phyloP scores from a whole-genome alignment of 2,888 invertebrate genomes.

The Apotomis turbidana region DNA sequence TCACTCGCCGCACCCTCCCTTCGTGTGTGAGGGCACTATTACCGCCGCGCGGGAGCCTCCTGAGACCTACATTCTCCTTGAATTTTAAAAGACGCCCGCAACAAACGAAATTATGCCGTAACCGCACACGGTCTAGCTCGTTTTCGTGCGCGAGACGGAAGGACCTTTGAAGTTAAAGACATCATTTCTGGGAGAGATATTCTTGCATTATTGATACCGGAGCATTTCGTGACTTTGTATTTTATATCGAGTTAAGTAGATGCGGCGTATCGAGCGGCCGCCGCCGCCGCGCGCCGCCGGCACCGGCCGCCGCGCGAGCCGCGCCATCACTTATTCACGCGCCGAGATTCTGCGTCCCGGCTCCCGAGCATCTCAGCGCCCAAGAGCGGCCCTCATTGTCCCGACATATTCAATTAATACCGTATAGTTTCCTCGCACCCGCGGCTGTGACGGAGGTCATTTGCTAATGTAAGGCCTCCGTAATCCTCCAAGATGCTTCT shows the following conservation, averaged over 20 bases:
- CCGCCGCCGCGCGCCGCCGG: not conserved
- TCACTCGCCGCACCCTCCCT: not conserved
- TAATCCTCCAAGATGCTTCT: conserved; percentile 28
- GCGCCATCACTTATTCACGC: conserved; percentile 29
- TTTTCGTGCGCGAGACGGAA: not conserved
- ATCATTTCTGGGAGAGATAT: conserved; percentile 35
- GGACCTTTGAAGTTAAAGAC: conserved; percentile 37
- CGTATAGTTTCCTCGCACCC: conserved; percentile 2
- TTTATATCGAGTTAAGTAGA: conserved; percentile 28
- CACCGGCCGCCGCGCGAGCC: not conserved
- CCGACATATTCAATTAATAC: conserved; percentile 15
- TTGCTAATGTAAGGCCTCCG: conserved; percentile 24
- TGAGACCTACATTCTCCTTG: conserved; percentile 31
- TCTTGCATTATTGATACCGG: conserved; percentile 36
- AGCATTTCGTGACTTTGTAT: conserved; percentile 34
- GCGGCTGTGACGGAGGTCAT: not conserved
- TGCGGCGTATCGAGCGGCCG: conserved; percentile 24
- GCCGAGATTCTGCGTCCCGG: not conserved
- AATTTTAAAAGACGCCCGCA: conserved; percentile 27
- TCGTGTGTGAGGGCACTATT: conserved; percentile 21
- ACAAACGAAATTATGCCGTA: conserved; percentile 8
- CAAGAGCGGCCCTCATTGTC: not conserved
- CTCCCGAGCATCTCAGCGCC: not conserved
- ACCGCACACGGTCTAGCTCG: not conserved
- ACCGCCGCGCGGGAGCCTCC: conserved; percentile 7